Base-by-base conservation (phyloP, 1,140 invertebrate genomes). In the Campoletis sonorensis region DNA sequence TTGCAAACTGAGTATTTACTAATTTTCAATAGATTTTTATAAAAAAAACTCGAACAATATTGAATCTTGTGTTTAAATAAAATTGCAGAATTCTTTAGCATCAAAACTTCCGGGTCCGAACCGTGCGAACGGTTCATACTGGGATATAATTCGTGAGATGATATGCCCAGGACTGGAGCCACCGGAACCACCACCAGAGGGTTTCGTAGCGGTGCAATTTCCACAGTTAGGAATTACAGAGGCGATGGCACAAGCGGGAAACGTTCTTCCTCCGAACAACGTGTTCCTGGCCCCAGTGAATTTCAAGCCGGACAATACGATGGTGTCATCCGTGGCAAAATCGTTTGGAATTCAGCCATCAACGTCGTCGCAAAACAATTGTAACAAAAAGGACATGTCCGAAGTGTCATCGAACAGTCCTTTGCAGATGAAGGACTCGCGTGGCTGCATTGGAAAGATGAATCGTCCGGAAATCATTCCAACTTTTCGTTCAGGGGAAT, bases 111-210 rank as follows among this genome's bases (percentile, higher is more conserved):
- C 91, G 0, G 89, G 90, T 1, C 87, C 88, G 26, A 89, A 88
- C 76, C 86, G 89, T 54, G 85, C 90, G 7, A 92, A 90, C 33
- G 88, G 88, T 37, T 88, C 89, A 0, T 92, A 92, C 37, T 92
- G 91, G 91, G 91, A 92, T 40, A 80, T 90, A 8, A 92, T 92
- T 15, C 88, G 89, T 40, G 90, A 92, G 82, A 92, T 92, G 90
- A 90, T 92, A 45, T 90, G 88, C 33, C 91, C 91, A 23, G 90
- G 91, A 37, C 88, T 86, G 0, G 88, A 91, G 30, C 90, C 91
- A 18, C 86, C 84, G 16, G 78, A 81, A 5, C 40, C 86, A 10
- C 84, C 90, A 33, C 70, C 82, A 4, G 82, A 85, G 10, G 80
- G 87, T 7, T 92, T 87, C 72, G 79, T 90, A 21, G 79, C 89